These are phyloP conservation scores for Streptopelia turtur DNA, from an alignment of 2,797 vertebrate genomes.

Conservation along the genomic window DNA sequence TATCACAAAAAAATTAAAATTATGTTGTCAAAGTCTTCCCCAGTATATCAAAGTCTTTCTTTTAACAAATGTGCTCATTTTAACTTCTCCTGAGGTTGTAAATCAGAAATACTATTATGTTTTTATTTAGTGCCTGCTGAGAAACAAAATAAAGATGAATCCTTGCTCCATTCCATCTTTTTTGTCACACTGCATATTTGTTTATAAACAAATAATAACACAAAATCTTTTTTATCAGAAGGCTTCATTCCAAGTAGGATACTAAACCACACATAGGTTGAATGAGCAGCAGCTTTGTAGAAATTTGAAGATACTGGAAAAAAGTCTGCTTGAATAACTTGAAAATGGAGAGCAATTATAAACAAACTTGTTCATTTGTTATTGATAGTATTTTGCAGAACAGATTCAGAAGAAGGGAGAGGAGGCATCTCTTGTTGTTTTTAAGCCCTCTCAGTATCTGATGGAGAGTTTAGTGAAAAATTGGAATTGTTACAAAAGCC, in stretches of 20 bases:
- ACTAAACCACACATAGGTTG: neutral
- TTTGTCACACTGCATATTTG: neutral
- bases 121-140: constrained; percentile 42
- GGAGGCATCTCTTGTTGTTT: neutral
- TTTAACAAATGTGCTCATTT: constrained; percentile 28
- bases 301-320: neutral
- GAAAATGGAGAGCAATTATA: neutral
- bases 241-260: neutral
- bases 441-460: neutral
- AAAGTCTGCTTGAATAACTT: neutral
- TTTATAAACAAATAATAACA: neutral
- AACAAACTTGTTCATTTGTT: neutral
- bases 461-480: neutral
- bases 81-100: neutral
- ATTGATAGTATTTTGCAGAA: neutral
- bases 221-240: neutral
- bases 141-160: constrained; percentile 17
- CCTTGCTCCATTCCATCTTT: neutral
- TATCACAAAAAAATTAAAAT: neutral
- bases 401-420: neutral
- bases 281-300: neutral
- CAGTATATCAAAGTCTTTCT: neutral
- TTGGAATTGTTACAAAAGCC: accelerated
- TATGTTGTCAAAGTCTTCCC: neutral
- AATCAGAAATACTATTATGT: neutral